Evolutionary conservation across 2,797 vertebrate species (phyloP).

Genomic region (Rallus crepitans): DNA sequence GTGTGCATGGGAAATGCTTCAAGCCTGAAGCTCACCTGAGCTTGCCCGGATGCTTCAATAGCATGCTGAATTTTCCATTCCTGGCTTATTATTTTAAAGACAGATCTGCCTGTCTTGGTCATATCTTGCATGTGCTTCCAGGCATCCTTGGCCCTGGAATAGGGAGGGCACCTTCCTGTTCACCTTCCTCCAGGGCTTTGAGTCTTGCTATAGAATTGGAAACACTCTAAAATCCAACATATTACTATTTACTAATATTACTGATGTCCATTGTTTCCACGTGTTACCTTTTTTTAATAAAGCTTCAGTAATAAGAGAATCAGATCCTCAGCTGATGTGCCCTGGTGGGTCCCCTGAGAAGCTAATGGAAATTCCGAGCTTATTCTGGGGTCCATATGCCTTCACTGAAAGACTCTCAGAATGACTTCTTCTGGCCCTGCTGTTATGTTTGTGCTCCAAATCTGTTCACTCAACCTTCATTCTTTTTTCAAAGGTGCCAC

Average conservation of each 20-base stretch:
- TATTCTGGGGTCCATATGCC: not conserved
- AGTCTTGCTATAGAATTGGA: not conserved
- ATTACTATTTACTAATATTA: too few species aligned
- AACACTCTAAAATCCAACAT: not conserved
- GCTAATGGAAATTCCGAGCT: not conserved
- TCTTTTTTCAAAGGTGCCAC: not conserved
- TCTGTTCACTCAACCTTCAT: not conserved
- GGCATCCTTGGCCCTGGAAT: not conserved
- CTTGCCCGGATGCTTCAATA: not conserved
- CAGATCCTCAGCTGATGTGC: not conserved
- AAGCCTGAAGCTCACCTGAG: not conserved
- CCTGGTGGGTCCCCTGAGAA: not conserved
- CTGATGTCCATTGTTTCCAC: not conserved
- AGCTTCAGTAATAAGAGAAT: not conserved
- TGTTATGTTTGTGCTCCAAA: not conserved
- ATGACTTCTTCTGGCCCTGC: not conserved
- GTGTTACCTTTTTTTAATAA: not conserved
- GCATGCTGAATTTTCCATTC: not conserved
- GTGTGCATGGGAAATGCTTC: not conserved
- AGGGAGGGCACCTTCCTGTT: not conserved
- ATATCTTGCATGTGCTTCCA: not conserved
- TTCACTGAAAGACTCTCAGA: not conserved
- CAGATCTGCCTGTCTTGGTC: not conserved
- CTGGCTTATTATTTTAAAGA: not conserved
- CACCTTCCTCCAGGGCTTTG: not conserved